These are phyloP conservation scores for Oryzias melastigma DNA, from an alignment of 2,113 vertebrate species.

Conservation along the genomic window DNA sequence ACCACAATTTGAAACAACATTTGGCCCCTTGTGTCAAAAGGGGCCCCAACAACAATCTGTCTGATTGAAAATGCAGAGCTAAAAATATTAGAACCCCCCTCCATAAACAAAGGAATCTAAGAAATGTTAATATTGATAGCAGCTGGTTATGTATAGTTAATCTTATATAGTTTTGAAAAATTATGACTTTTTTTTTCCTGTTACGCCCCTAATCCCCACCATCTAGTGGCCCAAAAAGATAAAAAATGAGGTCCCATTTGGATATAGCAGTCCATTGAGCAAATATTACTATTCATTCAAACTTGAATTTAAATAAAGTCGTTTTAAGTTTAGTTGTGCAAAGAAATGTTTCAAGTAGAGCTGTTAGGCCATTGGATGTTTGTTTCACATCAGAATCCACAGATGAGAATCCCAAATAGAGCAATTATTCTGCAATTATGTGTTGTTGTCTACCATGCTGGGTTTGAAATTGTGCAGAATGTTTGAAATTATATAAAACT, in stretches of 20 bases:
- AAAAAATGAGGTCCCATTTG: too few species aligned
- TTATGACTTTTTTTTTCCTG: not conserved
- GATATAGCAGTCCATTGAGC: not conserved
- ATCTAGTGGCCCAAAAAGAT: too few species aligned
- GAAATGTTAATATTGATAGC: slow-evolving; percentile 38
- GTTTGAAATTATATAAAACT: slow-evolving; percentile 15
- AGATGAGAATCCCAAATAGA: too few species aligned
- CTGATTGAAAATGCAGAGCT: slow-evolving; percentile 58
- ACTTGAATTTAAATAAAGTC: not conserved
- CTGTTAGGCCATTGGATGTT: too few species aligned
- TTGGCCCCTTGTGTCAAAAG: slow-evolving; percentile 46
- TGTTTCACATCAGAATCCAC: too few species aligned
- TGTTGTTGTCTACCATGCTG: too few species aligned
- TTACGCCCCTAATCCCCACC: too few species aligned
- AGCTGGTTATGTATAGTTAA: slow-evolving; percentile 7
- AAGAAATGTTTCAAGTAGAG: too few species aligned
- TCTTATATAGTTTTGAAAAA: not conserved
- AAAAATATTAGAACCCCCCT: slow-evolving; percentile 35
- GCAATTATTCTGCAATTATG: too few species aligned
- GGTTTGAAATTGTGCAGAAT: slow-evolving; percentile 3
- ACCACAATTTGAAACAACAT: slow-evolving; percentile 41
- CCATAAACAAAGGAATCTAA: slow-evolving; percentile 20
- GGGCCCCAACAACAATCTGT: slow-evolving; percentile 58
- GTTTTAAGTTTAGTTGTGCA: too few species aligned
- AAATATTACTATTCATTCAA: not conserved